Evolutionary conservation across 1,140 invertebrate genomes (phyloP).

Genomic region (Monochamus saltuarius): DNA sequence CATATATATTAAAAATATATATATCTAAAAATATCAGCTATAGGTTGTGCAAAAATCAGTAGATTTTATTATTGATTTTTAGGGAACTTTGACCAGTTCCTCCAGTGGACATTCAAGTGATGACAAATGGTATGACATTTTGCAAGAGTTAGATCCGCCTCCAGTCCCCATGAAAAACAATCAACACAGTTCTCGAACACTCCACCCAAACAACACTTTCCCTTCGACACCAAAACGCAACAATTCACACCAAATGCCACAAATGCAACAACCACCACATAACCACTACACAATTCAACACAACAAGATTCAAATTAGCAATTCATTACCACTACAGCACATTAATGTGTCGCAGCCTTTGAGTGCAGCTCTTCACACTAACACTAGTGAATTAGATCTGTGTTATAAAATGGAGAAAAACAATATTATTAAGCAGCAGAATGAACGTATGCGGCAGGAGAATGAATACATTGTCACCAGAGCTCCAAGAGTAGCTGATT

Average conservation of each 20-base stretch:
- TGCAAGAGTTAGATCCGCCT: slow-evolving; percentile 40
- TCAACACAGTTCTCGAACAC: slow-evolving; percentile 26
- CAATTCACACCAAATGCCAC: slow-evolving; percentile 32
- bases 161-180: slow-evolving; percentile 35
- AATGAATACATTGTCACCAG: slow-evolving; percentile 8
- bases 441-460: slow-evolving; percentile 39
- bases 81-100: slow-evolving; percentile 63
- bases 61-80: slow-evolving; percentile 23
- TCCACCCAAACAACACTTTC: slow-evolving; percentile 44
- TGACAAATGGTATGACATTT: slow-evolving; percentile 62
- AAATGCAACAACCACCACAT: slow-evolving; percentile 37
- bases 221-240: slow-evolving; percentile 48
- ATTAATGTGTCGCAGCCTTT: slow-evolving; percentile 50
- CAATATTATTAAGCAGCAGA: slow-evolving; percentile 55
- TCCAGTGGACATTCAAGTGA: slow-evolving; percentile 68
- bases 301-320: slow-evolving; percentile 51
- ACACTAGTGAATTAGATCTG: slow-evolving; percentile 44
- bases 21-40: too few relatives aligned
- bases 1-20: too few relatives aligned
- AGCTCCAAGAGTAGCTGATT: slow-evolving; percentile 15
- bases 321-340: slow-evolving; percentile 52
- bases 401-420: slow-evolving; percentile 52
- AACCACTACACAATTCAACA: slow-evolving; percentile 47
- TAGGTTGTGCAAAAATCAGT: too few relatives aligned
- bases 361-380: slow-evolving; percentile 42